Evolutionary conservation across 2,888 invertebrate genomes (phyloP), one percentile per base, ranked within the genome.

Genomic region (Blastobasis adustella): DNA sequence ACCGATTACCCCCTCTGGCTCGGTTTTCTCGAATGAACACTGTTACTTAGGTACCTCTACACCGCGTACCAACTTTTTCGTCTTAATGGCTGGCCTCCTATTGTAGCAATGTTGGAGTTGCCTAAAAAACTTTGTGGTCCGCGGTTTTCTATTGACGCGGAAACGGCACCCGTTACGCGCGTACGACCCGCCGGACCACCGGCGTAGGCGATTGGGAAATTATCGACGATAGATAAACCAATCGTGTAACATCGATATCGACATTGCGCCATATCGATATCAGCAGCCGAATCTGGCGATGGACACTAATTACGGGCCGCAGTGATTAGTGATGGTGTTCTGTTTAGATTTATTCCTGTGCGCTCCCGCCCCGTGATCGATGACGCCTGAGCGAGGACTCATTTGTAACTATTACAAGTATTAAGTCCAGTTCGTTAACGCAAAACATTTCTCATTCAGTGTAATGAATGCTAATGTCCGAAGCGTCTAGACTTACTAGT

Each of bases 331-430:
- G 54, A 50, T 54, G 50, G 51, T 56, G 47, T 54, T 62, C 58
- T 53, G 58, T 57, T 58, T 57, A 62, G 58, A 59, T 59, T 58
- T 58, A 58, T 55, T 47, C 52, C 48, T 37, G 50, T 45, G 41
- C 43, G 38, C 45, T 51, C 52, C 47, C 43, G 54, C 46, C 48
- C 49, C 46, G 52, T 53, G 53, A 42, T 55, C 52, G 55, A 53
- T 50, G 53, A 56, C 50, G 41, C 46, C 23, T 23, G 23, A 23
- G 2, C 23, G 23, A 23, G 23, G 23, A 23, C 23, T 23, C 23
- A 23, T 23, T 23, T 23, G 23, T 23, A 23, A 23, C 23, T 23
- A 23, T 23, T 23, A 23, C 23, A 23, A 23, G 23, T 23, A 23
- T 23, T 23, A 23, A 23, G 23, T 23, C 23, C 23, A 23, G 23